Conservation (phyloP, 2,113 vertebrate genomes). For the Microtus montanus region DNA sequence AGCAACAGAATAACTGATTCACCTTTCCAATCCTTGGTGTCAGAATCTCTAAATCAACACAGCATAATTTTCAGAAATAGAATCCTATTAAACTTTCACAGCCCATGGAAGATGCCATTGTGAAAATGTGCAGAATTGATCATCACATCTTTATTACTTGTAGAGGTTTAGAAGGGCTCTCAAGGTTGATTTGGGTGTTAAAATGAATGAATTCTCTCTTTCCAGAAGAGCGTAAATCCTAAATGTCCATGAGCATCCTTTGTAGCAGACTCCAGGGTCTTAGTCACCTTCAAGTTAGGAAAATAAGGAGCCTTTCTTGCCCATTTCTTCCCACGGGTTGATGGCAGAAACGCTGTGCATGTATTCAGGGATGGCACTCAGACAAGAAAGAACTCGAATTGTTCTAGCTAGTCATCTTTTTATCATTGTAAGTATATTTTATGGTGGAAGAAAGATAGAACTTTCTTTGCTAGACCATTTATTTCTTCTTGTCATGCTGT, state of each 20-base stretch:
- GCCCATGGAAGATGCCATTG: conserved; percentile 47
- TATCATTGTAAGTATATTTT: conserved; percentile 51
- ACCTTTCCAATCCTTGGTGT: conserved; percentile 60
- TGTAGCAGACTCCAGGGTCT: conserved; percentile 47
- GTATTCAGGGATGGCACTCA: background rate
- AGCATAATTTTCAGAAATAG: conserved; percentile 74
- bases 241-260: conserved; percentile 52
- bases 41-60: conserved; percentile 63
- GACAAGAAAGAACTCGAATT: background rate
- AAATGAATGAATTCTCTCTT: conserved; percentile 68
- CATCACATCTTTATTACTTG: conserved; percentile 62
- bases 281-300: conserved; percentile 72
- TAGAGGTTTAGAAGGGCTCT: conserved; percentile 66
- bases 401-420: conserved; percentile 35
- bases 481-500: conserved; percentile 10
- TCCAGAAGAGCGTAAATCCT: conserved; percentile 63
- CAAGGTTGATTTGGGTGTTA: conserved; percentile 64
- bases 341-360: conserved; percentile 47
- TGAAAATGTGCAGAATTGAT: conserved; percentile 66
- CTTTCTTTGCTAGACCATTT: background rate
- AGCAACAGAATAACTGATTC: conserved; percentile 56
- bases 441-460: conserved; percentile 34
- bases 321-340: background rate
- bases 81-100: conserved; percentile 69
- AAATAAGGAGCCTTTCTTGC: conserved; percentile 59